A percentile compares a stretch with the other conserved stretches of the same genome.
Evolutionary conservation across 1,140 invertebrate genomes (phyloP).

Genomic region (Penaeus vannamei): DNA sequence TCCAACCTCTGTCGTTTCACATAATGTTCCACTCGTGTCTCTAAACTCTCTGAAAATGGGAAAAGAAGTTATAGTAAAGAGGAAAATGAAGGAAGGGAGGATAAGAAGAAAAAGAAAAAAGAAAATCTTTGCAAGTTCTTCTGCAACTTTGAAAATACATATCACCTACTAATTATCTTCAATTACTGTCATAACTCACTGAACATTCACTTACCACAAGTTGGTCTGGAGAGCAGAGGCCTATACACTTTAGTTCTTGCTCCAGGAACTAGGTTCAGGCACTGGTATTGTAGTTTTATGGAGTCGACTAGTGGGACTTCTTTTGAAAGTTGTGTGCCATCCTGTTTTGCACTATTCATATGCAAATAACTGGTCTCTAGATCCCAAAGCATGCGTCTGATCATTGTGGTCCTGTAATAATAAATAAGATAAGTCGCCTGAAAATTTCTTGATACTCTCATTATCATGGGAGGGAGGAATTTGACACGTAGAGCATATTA

Average conservation of each 20-base stretch:
- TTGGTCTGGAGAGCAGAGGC: constrained; percentile 40
- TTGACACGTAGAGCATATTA: no score
- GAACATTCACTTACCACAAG: constrained; percentile 35
- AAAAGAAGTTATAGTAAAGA: neutral
- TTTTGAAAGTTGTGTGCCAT: neutral
- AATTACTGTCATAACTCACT: no score
- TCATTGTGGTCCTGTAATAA: constrained; percentile 46
- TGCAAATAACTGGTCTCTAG: constrained; percentile 21
- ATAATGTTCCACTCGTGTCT: constrained; percentile 82
- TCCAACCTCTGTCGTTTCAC: constrained; percentile 76
- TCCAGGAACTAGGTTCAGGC: constrained; percentile 14
- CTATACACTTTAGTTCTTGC: constrained; percentile 46
- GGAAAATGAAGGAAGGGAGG: no score
- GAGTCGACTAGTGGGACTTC: no score
- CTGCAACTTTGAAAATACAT: no score
- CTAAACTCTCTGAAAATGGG: constrained; percentile 78
- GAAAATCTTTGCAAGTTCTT: no score
- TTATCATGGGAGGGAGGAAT: constrained; percentile 60
- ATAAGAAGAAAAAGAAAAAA: no score
- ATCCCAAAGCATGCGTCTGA: constrained; percentile 45
- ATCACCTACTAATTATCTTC: no score
- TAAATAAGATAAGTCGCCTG: neutral
- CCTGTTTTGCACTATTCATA: neutral
- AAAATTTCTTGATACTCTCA: neutral
- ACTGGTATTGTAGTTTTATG: constrained; percentile 26